phyloP scores from a whole-genome alignment of 2,113 vertebrate species.

The Aptenodytes forsteri region DNA sequence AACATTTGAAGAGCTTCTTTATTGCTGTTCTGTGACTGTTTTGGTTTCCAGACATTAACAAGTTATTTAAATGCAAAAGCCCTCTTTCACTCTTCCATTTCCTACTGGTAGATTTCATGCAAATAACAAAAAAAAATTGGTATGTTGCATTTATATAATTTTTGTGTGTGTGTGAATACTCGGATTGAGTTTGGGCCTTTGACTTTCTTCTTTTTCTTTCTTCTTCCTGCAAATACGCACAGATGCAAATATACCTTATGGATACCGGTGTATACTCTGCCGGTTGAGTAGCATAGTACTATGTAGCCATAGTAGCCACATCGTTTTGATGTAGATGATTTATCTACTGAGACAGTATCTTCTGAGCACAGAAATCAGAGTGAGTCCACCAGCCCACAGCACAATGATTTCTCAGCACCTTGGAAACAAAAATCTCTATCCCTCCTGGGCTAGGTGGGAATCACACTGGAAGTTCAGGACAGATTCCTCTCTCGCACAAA shows the following conservation, averaged over 20 bases:
- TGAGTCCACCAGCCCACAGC: background rate
- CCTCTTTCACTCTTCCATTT: background rate
- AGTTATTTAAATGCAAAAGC: conserved; percentile 32
- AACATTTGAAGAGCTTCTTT: conserved; percentile 59
- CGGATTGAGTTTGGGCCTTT: background rate
- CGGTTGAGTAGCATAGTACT: background rate
- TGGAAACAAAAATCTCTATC: background rate
- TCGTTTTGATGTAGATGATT: background rate
- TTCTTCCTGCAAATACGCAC: background rate
- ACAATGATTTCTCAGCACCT: background rate
- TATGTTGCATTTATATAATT: background rate
- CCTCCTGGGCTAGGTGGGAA: background rate
- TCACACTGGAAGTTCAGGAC: background rate
- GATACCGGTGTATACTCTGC: background rate
- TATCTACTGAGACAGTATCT: background rate
- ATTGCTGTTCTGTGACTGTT: conserved; percentile 62
- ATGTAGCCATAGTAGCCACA: background rate
- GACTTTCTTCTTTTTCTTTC: background rate
- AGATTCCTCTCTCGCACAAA: background rate
- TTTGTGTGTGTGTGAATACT: background rate
- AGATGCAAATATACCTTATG: background rate
- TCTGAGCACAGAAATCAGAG: background rate
- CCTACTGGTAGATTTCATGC: background rate
- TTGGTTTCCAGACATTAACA: conserved; percentile 54
- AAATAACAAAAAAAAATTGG: background rate